phyloP scores from a whole-genome alignment of 1,140 invertebrate genomes.

The Philotrypesis tridentata region DNA sequence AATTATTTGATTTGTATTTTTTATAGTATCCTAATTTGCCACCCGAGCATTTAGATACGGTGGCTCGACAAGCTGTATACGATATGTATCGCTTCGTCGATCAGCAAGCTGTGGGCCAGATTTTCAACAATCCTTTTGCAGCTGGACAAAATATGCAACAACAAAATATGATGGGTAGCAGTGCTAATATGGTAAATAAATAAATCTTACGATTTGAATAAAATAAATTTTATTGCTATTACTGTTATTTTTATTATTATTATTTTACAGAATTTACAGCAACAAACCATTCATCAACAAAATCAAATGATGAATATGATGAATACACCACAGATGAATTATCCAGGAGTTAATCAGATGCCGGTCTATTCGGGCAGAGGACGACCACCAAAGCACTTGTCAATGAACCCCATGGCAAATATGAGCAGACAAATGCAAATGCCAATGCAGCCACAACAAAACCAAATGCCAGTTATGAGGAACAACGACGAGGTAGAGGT shows the following conservation, averaged over 20 bases:
- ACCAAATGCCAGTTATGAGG: not conserved
- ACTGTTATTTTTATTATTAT: not conserved
- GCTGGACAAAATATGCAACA: conserved; percentile 15
- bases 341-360: conserved; percentile 43
- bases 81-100: conserved; percentile 67
- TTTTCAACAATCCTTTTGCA: conserved; percentile 17
- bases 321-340: conserved; percentile 40
- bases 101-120: conserved; percentile 52
- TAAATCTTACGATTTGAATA: not conserved
- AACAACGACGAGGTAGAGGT: conserved; percentile 30
- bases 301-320: conserved; percentile 38
- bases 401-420: conserved; percentile 35
- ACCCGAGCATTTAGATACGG: conserved; percentile 53
- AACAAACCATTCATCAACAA: conserved; percentile 19
- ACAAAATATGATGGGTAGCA: not conserved
- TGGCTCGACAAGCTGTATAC: conserved; percentile 54
- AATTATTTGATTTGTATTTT: conserved; percentile 38
- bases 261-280: conserved; percentile 1
- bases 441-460: conserved; percentile 5
- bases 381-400: conserved; percentile 43
- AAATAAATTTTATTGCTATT: not conserved
- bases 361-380: conserved; percentile 48
- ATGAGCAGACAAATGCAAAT: conserved; percentile 8
- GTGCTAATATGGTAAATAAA: conserved; percentile 18
- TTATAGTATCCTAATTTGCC: conserved; percentile 62